Evolutionary conservation across 2,797 vertebrate species (phyloP).

Genomic region (Neosilurus hyrtlii): DNA sequence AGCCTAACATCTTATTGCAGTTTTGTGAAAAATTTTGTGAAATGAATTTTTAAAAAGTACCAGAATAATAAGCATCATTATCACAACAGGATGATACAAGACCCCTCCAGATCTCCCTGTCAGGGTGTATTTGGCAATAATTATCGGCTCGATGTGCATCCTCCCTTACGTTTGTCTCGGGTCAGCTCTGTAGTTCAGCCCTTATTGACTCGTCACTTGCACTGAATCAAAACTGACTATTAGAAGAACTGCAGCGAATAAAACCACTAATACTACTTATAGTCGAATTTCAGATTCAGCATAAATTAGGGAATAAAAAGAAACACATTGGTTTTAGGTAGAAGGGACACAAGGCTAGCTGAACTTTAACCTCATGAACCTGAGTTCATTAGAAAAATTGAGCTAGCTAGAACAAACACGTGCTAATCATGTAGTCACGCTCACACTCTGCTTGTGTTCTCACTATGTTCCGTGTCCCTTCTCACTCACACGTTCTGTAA

Average conservation of each 20-base stretch:
- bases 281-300: neutral
- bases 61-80: no score
- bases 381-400: neutral
- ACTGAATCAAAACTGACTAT: neutral
- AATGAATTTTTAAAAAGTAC: no score
- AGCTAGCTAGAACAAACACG: neutral
- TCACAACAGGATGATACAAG: no score
- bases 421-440: neutral
- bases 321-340: neutral
- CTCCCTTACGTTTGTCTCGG: no score
- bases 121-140: no score
- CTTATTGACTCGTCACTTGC: neutral
- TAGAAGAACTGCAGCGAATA: neutral
- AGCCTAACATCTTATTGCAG: no score
- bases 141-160: no score
- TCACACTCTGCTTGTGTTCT: neutral
- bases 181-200: no score
- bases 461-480: neutral
- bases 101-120: no score
- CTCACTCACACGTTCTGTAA: neutral
- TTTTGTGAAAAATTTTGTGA: no score
- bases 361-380: neutral
- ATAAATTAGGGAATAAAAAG: neutral
- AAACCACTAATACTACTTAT: neutral
- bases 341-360: neutral